Base-by-base conservation (phyloP, 2,888 invertebrate species). In the Didymodactylos carnosus region DNA sequence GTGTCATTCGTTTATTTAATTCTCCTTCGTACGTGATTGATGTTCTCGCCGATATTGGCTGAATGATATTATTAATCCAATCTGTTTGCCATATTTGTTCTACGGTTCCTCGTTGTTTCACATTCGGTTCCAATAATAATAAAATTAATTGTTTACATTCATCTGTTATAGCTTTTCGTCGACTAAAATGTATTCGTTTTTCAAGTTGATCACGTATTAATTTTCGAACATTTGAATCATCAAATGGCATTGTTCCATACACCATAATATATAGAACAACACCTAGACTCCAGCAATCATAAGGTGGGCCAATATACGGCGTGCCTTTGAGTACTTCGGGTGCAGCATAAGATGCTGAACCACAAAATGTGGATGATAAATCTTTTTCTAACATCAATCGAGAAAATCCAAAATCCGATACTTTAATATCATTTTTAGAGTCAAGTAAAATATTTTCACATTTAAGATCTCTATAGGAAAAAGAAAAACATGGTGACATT, bases 371-470 rank as follows among this genome's bases (percentile, higher is more conserved):
- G 76, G 79, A 80, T 76, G 81, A 81, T 53, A 80, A 73, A 72
- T 81, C 80, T 14, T 79, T 79, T 39, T 73, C 49, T 39, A 78
- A 77, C 82, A 80, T 79, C 84, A 85, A 75, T 53, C 62, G 16
- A 0, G 92, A 91, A 82, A 94, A 94, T 39, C 94, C 94, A 82
- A 94, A 94, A 84, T 94, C 94, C 4, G 92, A 92, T 72, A 94
- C 84, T 83, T 91, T 91, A 25, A 90, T 86, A 79, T 90, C 90
- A 81, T 88, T 88, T 80, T 89, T 80, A n/a, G 77, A 77, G 78
- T 84, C 82, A 43, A 85, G 78, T 23, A 85, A 79, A 23, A 90
- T 86, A 79, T 91, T 91, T 83, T 91, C 91, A 81, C 91, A 91
- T 83, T 91, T 91, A 78, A 91, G 84, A 83, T 91, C 91, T 72